These are phyloP conservation scores for Meiosimyza platycephala DNA, from an alignment of 2,888 invertebrate species.

Conservation along the genomic window DNA sequence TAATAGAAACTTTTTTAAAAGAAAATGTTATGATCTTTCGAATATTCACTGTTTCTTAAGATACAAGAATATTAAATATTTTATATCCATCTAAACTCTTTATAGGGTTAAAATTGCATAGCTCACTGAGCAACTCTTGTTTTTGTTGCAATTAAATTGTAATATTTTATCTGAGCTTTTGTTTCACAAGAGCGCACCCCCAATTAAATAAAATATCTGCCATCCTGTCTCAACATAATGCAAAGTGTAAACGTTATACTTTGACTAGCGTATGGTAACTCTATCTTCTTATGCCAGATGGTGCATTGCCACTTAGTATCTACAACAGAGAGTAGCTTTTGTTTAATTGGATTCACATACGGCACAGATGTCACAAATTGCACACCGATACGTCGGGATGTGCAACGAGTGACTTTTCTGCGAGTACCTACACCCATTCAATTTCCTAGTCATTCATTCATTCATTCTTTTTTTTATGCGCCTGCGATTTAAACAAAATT, in stretches of 20 bases:
- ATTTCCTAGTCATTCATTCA: conserved; percentile 1
- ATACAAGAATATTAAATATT: too few species aligned
- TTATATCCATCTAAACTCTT: too few species aligned
- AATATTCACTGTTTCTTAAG: too few species aligned
- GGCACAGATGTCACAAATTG: conserved; percentile 14
- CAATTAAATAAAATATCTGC: not conserved
- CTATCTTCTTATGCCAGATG: too few species aligned
- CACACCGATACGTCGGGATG: not conserved
- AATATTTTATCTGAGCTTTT: not conserved
- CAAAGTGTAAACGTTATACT: too few species aligned
- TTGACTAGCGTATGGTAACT: too few species aligned
- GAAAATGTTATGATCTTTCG: too few species aligned
- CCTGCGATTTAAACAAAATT: not conserved
- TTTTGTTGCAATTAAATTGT: too few species aligned
- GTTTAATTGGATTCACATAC: conserved; percentile 4
- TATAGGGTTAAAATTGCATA: too few species aligned
- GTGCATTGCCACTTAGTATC: not conserved
- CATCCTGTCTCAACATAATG: too few species aligned
- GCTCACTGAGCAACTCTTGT: too few species aligned
- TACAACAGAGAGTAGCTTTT: conserved; percentile 1
- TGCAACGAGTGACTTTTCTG: not conserved
- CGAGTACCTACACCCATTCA: not conserved
- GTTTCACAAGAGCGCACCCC: not conserved
- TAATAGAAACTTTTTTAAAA: too few species aligned
- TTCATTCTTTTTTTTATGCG: not conserved